Percentiles rank a stretch among this genome's conserved stretches.
phyloP scores from a whole-genome alignment of 2,113 vertebrate genomes.

The Macquaria australasica region DNA sequence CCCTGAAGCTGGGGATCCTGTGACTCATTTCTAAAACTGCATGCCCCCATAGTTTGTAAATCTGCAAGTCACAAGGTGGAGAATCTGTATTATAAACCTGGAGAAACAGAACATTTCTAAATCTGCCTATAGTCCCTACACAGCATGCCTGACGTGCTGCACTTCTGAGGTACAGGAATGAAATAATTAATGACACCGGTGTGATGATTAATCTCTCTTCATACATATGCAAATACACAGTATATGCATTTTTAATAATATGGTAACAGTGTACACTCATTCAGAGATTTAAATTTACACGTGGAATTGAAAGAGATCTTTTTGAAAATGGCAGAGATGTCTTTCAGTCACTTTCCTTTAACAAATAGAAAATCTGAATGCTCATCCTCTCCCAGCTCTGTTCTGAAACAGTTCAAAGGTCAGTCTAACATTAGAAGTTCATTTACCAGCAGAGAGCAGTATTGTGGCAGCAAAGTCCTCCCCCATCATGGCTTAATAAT shows the following conservation, averaged over 20 bases:
- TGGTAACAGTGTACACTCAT: not conserved
- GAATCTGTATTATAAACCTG: conserved; percentile 7
- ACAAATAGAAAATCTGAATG: not conserved
- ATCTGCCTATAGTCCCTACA: not conserved
- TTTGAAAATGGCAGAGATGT: not conserved
- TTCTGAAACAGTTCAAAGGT: conserved; percentile 43
- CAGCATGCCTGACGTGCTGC: not conserved
- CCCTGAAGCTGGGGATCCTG: conserved; percentile 42
- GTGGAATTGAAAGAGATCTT: not conserved
- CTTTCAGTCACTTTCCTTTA: not conserved
- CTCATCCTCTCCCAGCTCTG: not conserved
- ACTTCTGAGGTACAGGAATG: not conserved
- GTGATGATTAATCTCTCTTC: conserved; percentile 32
- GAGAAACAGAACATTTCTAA: conserved; percentile 19
- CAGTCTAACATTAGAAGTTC: conserved; percentile 39
- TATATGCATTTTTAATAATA: not conserved
- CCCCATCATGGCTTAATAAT: conserved; percentile 32
- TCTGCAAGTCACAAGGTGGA: conserved; percentile 37
- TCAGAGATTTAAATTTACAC: conserved; percentile 5
- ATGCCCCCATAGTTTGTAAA: conserved; percentile 2
- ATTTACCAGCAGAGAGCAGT: conserved; percentile 85
- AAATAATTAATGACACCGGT: conserved; percentile 18
- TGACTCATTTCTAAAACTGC: conserved; percentile 38
- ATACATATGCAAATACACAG: conserved; percentile 35
- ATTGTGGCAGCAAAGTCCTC: conserved; percentile 78